phyloP scores from a whole-genome alignment of 2,888 invertebrate species.

The Leptinotarsa tumamoca region DNA sequence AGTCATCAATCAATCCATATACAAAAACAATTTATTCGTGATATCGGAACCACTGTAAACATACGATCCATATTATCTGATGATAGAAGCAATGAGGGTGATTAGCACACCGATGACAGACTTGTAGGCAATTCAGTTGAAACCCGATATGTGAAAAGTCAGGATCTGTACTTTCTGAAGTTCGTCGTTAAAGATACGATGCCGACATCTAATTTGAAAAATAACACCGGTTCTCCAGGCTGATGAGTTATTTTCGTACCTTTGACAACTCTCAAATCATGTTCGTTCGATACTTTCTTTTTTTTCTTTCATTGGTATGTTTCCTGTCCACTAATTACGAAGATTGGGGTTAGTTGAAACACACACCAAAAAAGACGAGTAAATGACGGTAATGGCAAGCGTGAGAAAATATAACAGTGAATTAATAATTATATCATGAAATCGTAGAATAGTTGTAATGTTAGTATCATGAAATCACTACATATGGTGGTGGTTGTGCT shows the following conservation, averaged over 20 bases:
- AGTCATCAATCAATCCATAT: too few species aligned
- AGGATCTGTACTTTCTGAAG: slow-evolving; percentile 45
- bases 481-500: too few species aligned
- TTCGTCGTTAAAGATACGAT: slow-evolving; percentile 44
- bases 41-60: background rate
- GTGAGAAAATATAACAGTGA: background rate
- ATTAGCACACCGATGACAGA: slow-evolving; percentile 57
- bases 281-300: background rate
- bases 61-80: slow-evolving; percentile 17
- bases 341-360: background rate
- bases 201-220: slow-evolving; percentile 39
- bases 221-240: slow-evolving; percentile 29
- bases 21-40: too few species aligned
- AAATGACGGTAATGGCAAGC: background rate
- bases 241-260: slow-evolving; percentile 42
- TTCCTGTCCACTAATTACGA: background rate
- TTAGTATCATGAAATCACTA: too few species aligned
- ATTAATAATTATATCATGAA: background rate
- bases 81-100: slow-evolving; percentile 57
- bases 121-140: slow-evolving; percentile 45
- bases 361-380: background rate
- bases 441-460: too few species aligned
- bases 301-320: background rate
- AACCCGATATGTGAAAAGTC: slow-evolving; percentile 29
- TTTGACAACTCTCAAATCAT: slow-evolving; percentile 37